Conservation (phyloP, 2,888 invertebrate genomes). For the Phalera bucephala region DNA sequence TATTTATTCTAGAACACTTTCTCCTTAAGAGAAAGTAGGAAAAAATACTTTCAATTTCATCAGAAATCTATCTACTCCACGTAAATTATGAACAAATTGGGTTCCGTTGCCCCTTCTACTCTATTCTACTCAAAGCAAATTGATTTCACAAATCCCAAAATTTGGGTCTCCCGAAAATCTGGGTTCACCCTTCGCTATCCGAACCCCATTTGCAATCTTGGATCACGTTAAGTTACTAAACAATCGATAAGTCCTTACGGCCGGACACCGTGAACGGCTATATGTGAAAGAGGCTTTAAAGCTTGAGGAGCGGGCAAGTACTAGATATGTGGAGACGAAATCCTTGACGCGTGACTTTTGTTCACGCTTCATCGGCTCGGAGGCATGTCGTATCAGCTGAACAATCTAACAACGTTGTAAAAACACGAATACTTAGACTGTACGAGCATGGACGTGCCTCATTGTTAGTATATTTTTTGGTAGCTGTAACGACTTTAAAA, state of each 20-base stretch:
- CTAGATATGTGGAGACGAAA: constrained; percentile 58
- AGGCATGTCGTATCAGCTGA: constrained; percentile 65
- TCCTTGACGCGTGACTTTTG: constrained; percentile 74
- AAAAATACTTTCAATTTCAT: too few relatives aligned
- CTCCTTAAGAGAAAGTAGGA: neutral
- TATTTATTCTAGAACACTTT: neutral
- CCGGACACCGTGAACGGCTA: constrained; percentile 5
- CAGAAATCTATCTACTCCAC: too few relatives aligned
- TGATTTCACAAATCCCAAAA: constrained; percentile 21
- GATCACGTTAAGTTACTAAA: constrained; percentile 20
- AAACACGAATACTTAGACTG: constrained; percentile 46
- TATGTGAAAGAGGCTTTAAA: constrained; percentile 16
- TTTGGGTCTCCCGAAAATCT: constrained; percentile 11
- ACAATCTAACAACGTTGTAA: constrained; percentile 58
- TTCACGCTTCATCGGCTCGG: constrained; percentile 70
- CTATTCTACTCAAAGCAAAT: neutral
- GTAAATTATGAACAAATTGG: neutral
- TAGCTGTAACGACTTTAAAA: neutral
- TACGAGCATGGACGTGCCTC: constrained; percentile 2
- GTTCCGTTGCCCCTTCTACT: neutral
- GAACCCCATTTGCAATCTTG: constrained; percentile 14
- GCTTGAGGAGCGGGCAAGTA: constrained; percentile 22
- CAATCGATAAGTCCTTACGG: constrained; percentile 17
- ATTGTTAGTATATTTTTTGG: neutral
- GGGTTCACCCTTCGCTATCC: constrained; percentile 20